Base-by-base conservation (phyloP, 2,797 vertebrate species). In the Tinamus major region DNA sequence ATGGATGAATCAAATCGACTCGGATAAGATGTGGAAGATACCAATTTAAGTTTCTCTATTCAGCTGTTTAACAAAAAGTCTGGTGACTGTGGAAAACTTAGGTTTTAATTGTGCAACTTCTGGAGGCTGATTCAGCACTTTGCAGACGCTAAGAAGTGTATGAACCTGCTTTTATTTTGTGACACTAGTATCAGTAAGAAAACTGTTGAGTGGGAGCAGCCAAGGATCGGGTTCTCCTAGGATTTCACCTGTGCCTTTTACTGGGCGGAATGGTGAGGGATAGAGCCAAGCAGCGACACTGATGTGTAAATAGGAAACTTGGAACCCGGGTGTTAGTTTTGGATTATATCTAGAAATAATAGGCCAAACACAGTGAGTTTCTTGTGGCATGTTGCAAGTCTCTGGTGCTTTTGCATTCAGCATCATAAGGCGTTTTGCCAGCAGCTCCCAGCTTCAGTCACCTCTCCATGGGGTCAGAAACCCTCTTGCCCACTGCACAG, bases 231-330 rank as follows among this genome's bases (percentile, higher is more conserved):
- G 24, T 69, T 75, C 49, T 91, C 83, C 92, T 75, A 78, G 58
- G 89, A 83, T 85, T 92, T 93, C 87, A 92, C 81, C 82, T 93
- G 79, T 87, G 39, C 77, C 46, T 85, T 80, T 91, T 15, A 7
- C 23, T 4, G 64, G 61, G 26, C 12, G 35, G 29, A 87, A n/a
- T 3, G 11, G 70, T 5, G 18, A 79, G 6, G 16, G 48, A 87
- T 0, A 3, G 33, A 96, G 84, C 44, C 69, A 90, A 85, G 56
- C 1, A 1, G 51, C 71, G 85, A 85, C 23, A 63, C 49, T 72
- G 44, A 68, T 85, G 83, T 1, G 44, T 72, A 89, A 96, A 83
- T 58, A 89, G 55, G 62, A 65, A 48, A 17, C 76, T 70, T 92
- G 79, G 76, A 85, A 59, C n/a, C 26, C 9, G 2, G 1, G 16